Evolutionary conservation across 2,888 invertebrate genomes (phyloP).

Genomic region (Drosophila niveifrons): DNA sequence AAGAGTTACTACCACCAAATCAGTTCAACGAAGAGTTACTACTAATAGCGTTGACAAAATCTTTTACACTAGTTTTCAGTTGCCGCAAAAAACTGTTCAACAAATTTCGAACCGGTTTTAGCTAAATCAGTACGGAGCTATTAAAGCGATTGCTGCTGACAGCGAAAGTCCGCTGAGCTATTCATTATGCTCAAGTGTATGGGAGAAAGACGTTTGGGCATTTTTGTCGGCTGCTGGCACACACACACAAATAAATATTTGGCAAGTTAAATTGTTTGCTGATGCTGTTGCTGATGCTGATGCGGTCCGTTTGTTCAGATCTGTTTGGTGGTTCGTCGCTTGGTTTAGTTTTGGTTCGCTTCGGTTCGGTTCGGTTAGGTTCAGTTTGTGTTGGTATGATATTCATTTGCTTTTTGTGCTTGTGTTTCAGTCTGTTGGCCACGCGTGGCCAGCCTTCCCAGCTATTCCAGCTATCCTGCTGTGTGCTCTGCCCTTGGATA

Average conservation of each 20-base stretch:
- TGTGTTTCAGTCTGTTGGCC: slow-evolving; percentile 48
- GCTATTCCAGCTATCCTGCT: not conserved
- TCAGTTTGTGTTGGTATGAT: not conserved
- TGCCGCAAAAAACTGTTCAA: too few relatives aligned
- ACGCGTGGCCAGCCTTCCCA: slow-evolving; percentile 4
- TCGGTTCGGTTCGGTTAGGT: slow-evolving; percentile 14
- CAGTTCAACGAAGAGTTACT: too few relatives aligned
- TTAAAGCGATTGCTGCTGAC: not conserved
- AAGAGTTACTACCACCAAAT: too few relatives aligned
- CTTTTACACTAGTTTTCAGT: too few relatives aligned
- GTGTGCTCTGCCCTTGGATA: not conserved
- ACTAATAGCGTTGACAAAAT: too few relatives aligned
- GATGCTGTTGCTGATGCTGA: slow-evolving; percentile 23
- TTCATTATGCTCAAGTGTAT: not conserved
- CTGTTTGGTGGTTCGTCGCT: slow-evolving; percentile 29
- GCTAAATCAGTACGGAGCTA: too few relatives aligned
- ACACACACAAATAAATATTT: slow-evolving; percentile 28
- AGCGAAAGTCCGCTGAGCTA: not conserved
- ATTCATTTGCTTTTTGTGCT: slow-evolving; percentile 2
- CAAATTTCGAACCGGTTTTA: too few relatives aligned
- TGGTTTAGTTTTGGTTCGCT: slow-evolving; percentile 17
- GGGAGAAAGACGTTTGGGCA: slow-evolving; percentile 9
- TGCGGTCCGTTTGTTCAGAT: slow-evolving; percentile 40
- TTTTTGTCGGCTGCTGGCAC: slow-evolving; percentile 30
- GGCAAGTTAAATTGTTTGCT: slow-evolving; percentile 40